Conservation (phyloP, 1,140 invertebrate genomes). For the Drosophila azteca region DNA sequence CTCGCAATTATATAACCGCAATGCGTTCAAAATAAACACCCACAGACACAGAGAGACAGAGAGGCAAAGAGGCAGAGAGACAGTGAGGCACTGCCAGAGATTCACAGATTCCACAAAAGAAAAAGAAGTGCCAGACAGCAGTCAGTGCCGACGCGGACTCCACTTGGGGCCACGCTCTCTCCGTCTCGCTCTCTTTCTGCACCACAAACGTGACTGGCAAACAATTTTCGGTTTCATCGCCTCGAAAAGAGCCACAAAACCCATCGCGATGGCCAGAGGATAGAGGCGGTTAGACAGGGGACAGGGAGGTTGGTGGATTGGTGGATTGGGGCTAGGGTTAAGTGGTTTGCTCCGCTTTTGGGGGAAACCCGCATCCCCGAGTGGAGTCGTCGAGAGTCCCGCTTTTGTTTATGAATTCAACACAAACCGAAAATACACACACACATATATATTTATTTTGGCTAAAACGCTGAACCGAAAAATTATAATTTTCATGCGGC, state of each 20-base stretch:
- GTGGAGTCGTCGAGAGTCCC: background rate
- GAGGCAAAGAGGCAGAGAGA: too few relatives aligned
- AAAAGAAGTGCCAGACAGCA: constrained; percentile 63
- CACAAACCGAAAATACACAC: constrained; percentile 37
- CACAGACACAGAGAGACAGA: constrained; percentile 23
- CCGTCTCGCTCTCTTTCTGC: constrained; percentile 39
- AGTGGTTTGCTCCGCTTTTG: constrained; percentile 14
- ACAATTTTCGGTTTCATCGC: constrained; percentile 69
- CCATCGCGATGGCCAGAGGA: constrained; percentile 18
- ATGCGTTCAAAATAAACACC: constrained; percentile 70
- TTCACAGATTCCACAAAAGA: constrained; percentile 19
- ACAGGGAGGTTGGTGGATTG: constrained; percentile 42
- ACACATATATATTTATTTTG: constrained; percentile 38
- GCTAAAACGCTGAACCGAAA: constrained; percentile 37
- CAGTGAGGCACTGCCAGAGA: constrained; percentile 4
- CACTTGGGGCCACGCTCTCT: background rate
- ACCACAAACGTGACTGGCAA: constrained; percentile 75
- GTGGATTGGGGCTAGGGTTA: constrained; percentile 22
- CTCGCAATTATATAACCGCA: constrained; percentile 67
- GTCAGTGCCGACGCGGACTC: background rate
- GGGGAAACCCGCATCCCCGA: constrained; percentile 52
- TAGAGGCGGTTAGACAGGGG: constrained; percentile 29
- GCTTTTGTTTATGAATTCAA: constrained; percentile 48
- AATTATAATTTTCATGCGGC: constrained; percentile 50
- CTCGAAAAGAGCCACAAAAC: constrained; percentile 53